Evolutionary conservation across 2,888 invertebrate species (phyloP).

Genomic region (Caradrina kadenii): DNA sequence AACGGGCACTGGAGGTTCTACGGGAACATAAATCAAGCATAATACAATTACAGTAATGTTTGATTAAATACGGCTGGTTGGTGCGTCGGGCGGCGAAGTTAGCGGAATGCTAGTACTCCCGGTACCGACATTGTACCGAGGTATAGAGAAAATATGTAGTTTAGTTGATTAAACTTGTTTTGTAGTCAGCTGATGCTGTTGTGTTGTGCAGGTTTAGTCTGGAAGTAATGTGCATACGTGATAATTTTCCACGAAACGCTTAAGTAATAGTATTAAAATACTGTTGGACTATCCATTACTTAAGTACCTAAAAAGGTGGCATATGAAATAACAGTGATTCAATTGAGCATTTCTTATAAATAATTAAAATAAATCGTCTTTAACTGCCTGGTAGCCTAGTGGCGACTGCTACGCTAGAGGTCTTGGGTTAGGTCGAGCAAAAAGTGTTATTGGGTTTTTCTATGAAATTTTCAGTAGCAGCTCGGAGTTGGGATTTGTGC

Average conservation of each 20-base stretch:
- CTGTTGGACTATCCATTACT: too few relatives aligned
- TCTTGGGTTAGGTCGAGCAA: too few relatives aligned
- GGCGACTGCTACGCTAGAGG: too few relatives aligned
- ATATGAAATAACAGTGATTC: too few relatives aligned
- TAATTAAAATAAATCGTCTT: too few relatives aligned
- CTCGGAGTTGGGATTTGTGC: too few relatives aligned
- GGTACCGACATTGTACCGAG: constrained; percentile 13
- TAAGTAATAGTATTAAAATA: neutral
- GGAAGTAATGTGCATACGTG: neutral
- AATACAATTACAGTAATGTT: constrained; percentile 85
- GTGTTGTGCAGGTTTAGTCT: constrained; percentile 7
- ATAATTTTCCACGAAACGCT: neutral
- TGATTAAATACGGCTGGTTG: constrained; percentile 74
- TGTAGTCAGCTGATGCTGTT: constrained; percentile 27
- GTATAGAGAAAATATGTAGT: constrained; percentile 27
- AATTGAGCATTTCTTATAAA: too few relatives aligned
- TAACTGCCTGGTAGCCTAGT: too few relatives aligned
- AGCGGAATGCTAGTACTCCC: constrained; percentile 23
- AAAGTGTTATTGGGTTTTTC: too few relatives aligned
- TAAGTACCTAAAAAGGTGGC: too few relatives aligned
- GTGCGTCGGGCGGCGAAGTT: constrained; percentile 40
- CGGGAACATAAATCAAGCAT: constrained; percentile 85
- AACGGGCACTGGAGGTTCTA: constrained; percentile 82
- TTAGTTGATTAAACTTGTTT: constrained; percentile 35
- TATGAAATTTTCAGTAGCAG: too few relatives aligned